These are phyloP conservation scores for Psammodynastes pulverulentus DNA, from an alignment of 2,113 vertebrate genomes.

Conservation along the genomic window DNA sequence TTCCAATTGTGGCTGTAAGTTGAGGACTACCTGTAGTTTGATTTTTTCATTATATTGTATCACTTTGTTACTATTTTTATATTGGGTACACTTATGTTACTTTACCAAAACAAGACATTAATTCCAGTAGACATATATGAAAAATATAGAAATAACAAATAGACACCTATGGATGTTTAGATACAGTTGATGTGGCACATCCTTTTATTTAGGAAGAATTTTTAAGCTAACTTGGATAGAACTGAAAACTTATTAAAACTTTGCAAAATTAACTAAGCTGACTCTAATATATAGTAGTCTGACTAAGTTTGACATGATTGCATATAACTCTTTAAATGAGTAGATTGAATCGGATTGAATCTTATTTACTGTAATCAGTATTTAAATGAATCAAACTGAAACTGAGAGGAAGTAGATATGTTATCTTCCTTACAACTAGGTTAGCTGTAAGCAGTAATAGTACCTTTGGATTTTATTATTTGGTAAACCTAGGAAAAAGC, in stretches of 20 bases:
- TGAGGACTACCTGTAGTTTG: neutral
- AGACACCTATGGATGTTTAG: neutral
- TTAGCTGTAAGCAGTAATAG: constrained; percentile 26
- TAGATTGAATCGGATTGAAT: neutral
- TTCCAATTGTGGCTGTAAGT: too few relatives aligned
- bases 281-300: neutral
- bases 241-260: neutral
- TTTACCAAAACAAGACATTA: neutral
- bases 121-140: neutral
- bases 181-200: neutral
- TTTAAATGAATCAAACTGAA: neutral
- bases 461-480: constrained; percentile 19
- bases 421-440: constrained; percentile 15
- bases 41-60: neutral
- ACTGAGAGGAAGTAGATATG: neutral
- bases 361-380: neutral
- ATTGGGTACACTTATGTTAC: neutral
- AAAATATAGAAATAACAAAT: neutral
- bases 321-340: neutral
- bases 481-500: constrained; percentile 42
- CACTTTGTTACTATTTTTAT: neutral
- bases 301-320: neutral
- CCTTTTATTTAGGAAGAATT: neutral
- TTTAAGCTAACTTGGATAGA: neutral
- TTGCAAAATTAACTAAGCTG: neutral